phyloP scores from a whole-genome alignment of 2,888 invertebrate genomes.

The Drosophila borborema region DNA sequence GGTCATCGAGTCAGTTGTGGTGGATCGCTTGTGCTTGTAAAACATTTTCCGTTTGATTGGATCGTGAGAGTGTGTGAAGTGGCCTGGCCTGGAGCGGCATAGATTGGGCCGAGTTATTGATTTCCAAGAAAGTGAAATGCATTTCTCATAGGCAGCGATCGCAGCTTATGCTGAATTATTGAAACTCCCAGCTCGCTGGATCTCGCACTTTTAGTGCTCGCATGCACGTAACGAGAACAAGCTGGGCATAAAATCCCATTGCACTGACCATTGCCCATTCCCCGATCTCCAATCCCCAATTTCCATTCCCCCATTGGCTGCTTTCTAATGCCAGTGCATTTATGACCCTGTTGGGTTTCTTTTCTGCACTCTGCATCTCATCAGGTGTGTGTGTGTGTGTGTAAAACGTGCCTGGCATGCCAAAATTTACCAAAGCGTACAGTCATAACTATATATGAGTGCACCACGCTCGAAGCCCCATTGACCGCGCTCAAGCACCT shows the following conservation, averaged over 20 bases:
- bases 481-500: slow-evolving; percentile 40
- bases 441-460: slow-evolving; percentile 49
- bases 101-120: slow-evolving; percentile 61
- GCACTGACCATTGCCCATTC: slow-evolving; percentile 22
- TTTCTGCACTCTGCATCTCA: slow-evolving; percentile 65
- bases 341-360: slow-evolving; percentile 65
- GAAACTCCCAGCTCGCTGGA: slow-evolving; percentile 20
- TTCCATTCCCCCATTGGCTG: slow-evolving; percentile 36
- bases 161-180: slow-evolving; percentile 12
- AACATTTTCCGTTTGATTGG: slow-evolving; percentile 42
- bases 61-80: slow-evolving; percentile 55
- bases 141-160: slow-evolving; percentile 14
- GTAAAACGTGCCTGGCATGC: slow-evolving; percentile 75
- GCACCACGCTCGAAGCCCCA: slow-evolving; percentile 28
- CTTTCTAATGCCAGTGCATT: slow-evolving; percentile 63
- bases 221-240: slow-evolving; percentile 66
- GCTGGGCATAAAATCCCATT: slow-evolving; percentile 54
- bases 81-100: slow-evolving; percentile 36
- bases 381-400: slow-evolving; percentile 47
- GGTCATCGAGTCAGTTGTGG: slow-evolving; percentile 20
- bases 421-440: slow-evolving; percentile 54
- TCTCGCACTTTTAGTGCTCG: slow-evolving; percentile 33
- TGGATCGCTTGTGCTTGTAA: slow-evolving; percentile 23
- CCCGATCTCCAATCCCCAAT: slow-evolving; percentile 18
- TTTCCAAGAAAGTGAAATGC: slow-evolving; percentile 77